These are phyloP conservation scores for Sylvia borin DNA, from an alignment of 2,797 vertebrate genomes.

Conservation along the genomic window DNA sequence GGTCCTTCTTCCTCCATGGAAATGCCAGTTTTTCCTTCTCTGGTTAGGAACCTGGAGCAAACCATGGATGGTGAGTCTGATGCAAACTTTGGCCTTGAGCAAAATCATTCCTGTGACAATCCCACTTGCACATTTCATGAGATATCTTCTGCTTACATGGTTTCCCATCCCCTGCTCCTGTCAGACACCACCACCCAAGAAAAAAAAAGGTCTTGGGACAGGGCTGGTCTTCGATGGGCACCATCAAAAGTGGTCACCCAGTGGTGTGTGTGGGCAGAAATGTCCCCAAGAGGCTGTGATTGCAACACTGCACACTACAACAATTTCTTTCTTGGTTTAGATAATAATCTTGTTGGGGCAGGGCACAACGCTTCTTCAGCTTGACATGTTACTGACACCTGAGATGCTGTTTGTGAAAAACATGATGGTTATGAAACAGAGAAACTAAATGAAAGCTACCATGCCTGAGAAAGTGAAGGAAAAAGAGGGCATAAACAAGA, in stretches of 20 bases:
- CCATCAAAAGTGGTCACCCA: background rate
- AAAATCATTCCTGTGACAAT: background rate
- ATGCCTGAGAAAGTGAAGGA: background rate
- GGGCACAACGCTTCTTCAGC: background rate
- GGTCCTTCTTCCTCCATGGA: background rate
- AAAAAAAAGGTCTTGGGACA: background rate
- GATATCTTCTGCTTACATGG: background rate
- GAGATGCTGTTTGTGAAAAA: background rate
- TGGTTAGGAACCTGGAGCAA: background rate
- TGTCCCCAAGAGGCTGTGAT: background rate
- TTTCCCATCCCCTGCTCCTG: background rate
- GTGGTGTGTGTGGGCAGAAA: background rate
- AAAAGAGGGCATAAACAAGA: background rate
- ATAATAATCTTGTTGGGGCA: background rate
- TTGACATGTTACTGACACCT: background rate
- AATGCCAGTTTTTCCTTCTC: background rate
- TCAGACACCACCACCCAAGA: background rate
- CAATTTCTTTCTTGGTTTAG: background rate
- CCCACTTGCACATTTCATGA: background rate
- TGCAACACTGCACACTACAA: background rate
- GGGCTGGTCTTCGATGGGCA: background rate
- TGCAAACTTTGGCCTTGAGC: background rate
- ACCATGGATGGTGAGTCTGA: background rate
- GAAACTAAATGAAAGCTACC: background rate
- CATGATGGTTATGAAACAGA: background rate